These are phyloP conservation scores for Sula dactylatra DNA, from an alignment of 2,113 vertebrate genomes.

Conservation along the genomic window DNA sequence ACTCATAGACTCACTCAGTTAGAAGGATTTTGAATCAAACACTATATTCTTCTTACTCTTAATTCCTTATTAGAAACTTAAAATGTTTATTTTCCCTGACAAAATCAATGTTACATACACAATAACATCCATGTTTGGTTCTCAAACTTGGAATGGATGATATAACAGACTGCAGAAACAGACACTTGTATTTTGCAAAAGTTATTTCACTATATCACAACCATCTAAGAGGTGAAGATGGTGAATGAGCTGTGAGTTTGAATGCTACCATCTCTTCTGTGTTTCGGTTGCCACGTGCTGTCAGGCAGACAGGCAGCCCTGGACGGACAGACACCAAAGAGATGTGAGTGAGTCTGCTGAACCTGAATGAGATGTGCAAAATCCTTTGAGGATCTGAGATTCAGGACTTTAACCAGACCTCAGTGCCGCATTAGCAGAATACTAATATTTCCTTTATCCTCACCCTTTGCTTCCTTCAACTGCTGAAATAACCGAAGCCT, in stretches of 20 bases:
- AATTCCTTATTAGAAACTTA: background rate
- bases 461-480: background rate
- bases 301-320: background rate
- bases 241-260: background rate
- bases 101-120: background rate
- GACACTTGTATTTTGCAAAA: background rate
- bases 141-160: background rate
- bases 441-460: background rate
- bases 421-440: background rate
- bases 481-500: background rate
- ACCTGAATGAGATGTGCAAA: background rate
- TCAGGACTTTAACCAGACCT: background rate
- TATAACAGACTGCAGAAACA: background rate
- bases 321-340: background rate
- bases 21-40: background rate
- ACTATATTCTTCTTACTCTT: background rate
- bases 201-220: background rate
- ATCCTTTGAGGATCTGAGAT: background rate
- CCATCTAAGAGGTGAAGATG: background rate
- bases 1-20: background rate
- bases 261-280: background rate
- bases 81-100: background rate
- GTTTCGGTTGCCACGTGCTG: accelerated
- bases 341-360: background rate
- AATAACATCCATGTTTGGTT: background rate